A percentile compares a stretch with the other conserved stretches of the same genome.
Evolutionary conservation across 1,140 invertebrate genomes (phyloP).

Genomic region (Bemisia tabaci): DNA sequence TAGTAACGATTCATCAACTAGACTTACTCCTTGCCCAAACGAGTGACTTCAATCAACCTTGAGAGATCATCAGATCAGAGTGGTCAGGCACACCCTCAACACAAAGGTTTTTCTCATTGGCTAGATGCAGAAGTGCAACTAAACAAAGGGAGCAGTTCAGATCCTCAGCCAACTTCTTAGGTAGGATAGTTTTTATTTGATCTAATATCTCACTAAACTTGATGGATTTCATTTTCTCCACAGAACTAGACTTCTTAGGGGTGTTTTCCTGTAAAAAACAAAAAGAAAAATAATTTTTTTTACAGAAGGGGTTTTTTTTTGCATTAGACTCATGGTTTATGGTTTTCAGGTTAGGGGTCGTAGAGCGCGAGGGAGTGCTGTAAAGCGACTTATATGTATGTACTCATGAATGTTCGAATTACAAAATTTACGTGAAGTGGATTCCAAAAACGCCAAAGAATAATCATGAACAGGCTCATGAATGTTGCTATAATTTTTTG

Average conservation of each 20-base stretch:
- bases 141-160: slow-evolving; percentile 59
- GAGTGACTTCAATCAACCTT: neutral
- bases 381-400: too few relatives aligned
- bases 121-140: slow-evolving; percentile 60
- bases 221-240: neutral
- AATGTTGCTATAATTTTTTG: too few relatives aligned
- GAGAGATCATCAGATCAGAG: slow-evolving; percentile 9
- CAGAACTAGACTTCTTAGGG: neutral
- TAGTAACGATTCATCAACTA: too few relatives aligned
- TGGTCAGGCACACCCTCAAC: neutral
- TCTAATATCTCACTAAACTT: slow-evolving; percentile 6
- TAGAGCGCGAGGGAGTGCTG: too few relatives aligned
- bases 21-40: too few relatives aligned
- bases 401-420: too few relatives aligned
- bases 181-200: slow-evolving; percentile 32
- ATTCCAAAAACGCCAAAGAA: too few relatives aligned
- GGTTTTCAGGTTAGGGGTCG: too few relatives aligned
- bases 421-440: too few relatives aligned
- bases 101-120: slow-evolving; percentile 48
- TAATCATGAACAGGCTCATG: too few relatives aligned
- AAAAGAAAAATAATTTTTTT: slow-evolving; percentile 9
- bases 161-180: slow-evolving; percentile 46
- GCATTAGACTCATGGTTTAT: too few relatives aligned
- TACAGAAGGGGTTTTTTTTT: too few relatives aligned
- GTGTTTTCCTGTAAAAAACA: slow-evolving; percentile 4